Conservation (phyloP, 2,797 vertebrate genomes). For the Brachyrhaphis roseni region DNA sequence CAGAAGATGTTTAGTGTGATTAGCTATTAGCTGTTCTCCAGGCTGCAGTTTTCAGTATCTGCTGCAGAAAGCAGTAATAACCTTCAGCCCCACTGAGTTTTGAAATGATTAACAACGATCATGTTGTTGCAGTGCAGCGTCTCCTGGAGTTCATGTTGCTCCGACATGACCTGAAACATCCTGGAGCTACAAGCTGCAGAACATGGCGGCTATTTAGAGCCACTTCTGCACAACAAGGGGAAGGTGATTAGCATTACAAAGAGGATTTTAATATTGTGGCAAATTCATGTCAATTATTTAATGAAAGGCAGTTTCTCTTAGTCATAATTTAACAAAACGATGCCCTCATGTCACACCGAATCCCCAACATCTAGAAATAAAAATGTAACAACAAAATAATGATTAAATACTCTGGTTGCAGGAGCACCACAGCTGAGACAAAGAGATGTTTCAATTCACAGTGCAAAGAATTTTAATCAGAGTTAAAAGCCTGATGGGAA, state of each 20-base stretch:
- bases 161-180: background rate
- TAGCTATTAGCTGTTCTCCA: background rate
- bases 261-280: background rate
- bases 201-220: background rate
- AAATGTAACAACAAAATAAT: constrained; percentile 47
- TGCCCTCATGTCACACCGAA: constrained; percentile 31
- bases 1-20: background rate
- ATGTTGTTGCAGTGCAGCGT: background rate
- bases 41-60: background rate
- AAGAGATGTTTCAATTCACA: constrained; percentile 14
- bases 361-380: constrained; percentile 12
- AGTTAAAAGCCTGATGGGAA: constrained; percentile 38
- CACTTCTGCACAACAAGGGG: background rate
- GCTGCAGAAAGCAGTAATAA: background rate
- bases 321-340: constrained; percentile 23
- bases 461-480: constrained; percentile 42
- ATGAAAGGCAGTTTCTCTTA: constrained; percentile 26
- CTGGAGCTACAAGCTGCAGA: background rate
- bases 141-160: background rate
- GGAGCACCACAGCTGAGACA: constrained; percentile 19
- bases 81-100: background rate
- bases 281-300: constrained; percentile 15
- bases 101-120: background rate
- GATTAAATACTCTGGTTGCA: constrained; percentile 15
- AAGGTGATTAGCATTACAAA: background rate